Conservation (phyloP, 2,888 invertebrate species). For the Drosophila testacea region DNA sequence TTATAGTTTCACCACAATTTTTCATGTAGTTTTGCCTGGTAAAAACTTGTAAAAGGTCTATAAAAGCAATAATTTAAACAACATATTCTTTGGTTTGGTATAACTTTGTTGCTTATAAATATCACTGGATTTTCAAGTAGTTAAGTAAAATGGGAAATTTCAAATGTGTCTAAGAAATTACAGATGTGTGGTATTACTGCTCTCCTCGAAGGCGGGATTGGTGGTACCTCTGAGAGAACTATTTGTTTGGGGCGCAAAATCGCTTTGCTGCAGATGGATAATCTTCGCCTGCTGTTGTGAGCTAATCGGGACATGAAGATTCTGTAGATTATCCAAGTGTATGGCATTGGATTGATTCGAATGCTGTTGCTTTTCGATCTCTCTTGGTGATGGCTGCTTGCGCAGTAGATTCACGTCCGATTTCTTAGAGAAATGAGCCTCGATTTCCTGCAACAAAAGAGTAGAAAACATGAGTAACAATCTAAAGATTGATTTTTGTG, state of each 20-base stretch:
- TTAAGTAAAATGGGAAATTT: conserved; percentile 5
- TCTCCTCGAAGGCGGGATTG: conserved; percentile 80
- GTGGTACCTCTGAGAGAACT: conserved; percentile 30
- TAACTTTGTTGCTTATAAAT: conserved; percentile 61
- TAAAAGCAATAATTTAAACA: not conserved
- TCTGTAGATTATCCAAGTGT: conserved; percentile 73
- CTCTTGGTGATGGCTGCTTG: conserved; percentile 50
- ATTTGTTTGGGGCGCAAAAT: conserved; percentile 62
- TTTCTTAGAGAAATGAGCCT: conserved; percentile 83
- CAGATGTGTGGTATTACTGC: conserved; percentile 81
- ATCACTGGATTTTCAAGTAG: conserved; percentile 58
- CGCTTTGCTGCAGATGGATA: conserved; percentile 82
- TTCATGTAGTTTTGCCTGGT: too few species aligned
- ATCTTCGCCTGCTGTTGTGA: conserved; percentile 74
- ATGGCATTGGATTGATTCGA: conserved; percentile 41
- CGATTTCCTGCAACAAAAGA: conserved; percentile 79
- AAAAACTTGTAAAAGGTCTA: too few species aligned
- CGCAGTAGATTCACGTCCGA: conserved; percentile 74
- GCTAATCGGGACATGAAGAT: conserved; percentile 75
- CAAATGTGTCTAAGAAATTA: conserved; percentile 40
- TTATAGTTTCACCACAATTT: too few species aligned
- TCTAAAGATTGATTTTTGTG: not conserved
- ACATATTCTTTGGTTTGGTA: not conserved
- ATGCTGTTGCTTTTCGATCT: conserved; percentile 43
- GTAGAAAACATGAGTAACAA: too few species aligned